Evolutionary conservation across 1,140 invertebrate species (phyloP).

Genomic region (Dryas iulia): DNA sequence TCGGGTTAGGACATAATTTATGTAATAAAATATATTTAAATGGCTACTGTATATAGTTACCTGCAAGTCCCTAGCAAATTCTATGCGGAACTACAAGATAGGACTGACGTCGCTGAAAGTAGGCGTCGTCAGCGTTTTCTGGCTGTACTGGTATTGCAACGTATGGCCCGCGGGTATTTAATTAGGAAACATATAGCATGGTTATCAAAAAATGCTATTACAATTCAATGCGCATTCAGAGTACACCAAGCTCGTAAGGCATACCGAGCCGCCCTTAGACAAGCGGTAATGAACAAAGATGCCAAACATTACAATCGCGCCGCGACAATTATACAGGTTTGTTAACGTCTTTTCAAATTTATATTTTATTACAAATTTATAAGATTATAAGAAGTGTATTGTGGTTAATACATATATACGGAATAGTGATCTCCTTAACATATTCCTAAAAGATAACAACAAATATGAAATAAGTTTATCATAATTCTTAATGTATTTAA

Average conservation of each 20-base stretch:
- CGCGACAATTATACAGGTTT: constrained; percentile 61
- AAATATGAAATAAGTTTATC: too few species aligned
- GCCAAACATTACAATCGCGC: constrained; percentile 51
- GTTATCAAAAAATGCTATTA: constrained; percentile 61
- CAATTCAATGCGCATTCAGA: constrained; percentile 70
- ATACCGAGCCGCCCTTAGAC: constrained; percentile 51
- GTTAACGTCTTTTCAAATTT: too few species aligned
- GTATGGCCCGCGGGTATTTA: constrained; percentile 59
- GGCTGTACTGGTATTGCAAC: constrained; percentile 57
- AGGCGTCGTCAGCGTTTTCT: constrained; percentile 47
- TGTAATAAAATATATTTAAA: constrained; percentile 21
- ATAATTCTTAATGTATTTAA: too few species aligned
- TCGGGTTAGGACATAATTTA: not conserved
- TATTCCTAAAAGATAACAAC: too few species aligned
- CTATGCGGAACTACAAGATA: constrained; percentile 54
- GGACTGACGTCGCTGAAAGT: constrained; percentile 47
- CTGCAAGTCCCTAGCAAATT: constrained; percentile 50
- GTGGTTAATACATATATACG: too few species aligned
- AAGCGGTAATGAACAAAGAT: constrained; percentile 46
- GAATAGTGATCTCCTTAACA: too few species aligned
- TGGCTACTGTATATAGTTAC: constrained; percentile 59
- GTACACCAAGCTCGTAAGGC: constrained; percentile 51
- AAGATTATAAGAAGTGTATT: too few species aligned
- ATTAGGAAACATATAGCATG: constrained; percentile 65
- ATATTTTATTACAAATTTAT: not conserved